Base-by-base conservation (phyloP, 92 coral and sea anemone genomes). In the Zoanthus gigantus region DNA sequence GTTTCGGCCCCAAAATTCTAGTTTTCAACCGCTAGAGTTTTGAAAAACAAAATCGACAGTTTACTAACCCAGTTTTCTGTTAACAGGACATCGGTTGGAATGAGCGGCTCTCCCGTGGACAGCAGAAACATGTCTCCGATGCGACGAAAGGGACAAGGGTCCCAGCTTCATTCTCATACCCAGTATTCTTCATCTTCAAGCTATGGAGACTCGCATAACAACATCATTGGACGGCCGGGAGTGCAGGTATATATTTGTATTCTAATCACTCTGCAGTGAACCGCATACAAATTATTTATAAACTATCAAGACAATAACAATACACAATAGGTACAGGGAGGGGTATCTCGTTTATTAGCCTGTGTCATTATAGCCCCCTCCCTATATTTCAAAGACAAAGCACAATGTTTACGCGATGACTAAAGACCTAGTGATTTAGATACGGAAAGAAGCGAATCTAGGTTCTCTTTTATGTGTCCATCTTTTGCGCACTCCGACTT, bases 401-500 rank as follows among this genome's bases (percentile, higher is more conserved):
- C 34, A 66, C 72, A 66, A 23, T 66, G 30, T 66, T 28, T 31
- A n/a, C 9, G 10, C 72, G 2, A 66, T 18, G 72, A 66, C 11
- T 71, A 71, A 30, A 71, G 45, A 34, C 45, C 75, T 34, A 71
- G 75, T 34, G 75, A 71, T 79, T 45, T 60, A 0, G 92, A 89
- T 47, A 92, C 92, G 31, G 92, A 92, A 9, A 92, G 82, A 13
- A 89, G 74, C 6, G 88, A 34, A 28, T 86, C 77, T 17, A 87
- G 14, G 23, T 48, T 76, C n/a, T 76, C 80, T 47, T 76, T 76
- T 10, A 47, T 76, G 44, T 76, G 47, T 42, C 84, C 89, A 11
- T 87, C 91, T 78, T 88, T 90, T 72, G 95, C 93, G 37, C 77
- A 78, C 16, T 90, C 95, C 13, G 88, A 82, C 23, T 76, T 82